Conservation (phyloP, 1,140 invertebrate species). For the Scaptodrosophila lebanonensis region DNA sequence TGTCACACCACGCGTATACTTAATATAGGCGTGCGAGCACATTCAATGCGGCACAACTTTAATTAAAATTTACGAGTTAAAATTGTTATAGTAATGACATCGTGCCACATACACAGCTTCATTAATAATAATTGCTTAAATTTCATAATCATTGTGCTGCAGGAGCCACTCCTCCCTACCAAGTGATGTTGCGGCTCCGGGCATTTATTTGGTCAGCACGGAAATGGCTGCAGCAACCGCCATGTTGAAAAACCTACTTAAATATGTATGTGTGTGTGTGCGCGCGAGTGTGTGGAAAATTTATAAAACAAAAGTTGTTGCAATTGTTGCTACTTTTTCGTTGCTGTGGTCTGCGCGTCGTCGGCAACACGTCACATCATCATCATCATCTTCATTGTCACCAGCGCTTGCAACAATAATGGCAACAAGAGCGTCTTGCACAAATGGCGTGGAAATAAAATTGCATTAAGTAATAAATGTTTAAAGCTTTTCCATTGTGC, state of each 20-base stretch:
- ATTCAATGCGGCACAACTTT: background rate
- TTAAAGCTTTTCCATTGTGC: constrained; percentile 35
- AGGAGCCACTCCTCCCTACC: no score
- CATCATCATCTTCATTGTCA: background rate
- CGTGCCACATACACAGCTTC: background rate
- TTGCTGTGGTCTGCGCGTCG: constrained; percentile 7
- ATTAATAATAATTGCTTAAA: constrained; percentile 11
- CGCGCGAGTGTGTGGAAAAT: no score
- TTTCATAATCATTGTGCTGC: constrained; percentile 13
- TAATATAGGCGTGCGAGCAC: background rate
- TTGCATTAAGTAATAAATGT: constrained; percentile 48
- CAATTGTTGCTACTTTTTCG: background rate
- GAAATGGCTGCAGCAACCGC: constrained; percentile 2
- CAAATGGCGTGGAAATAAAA: constrained; percentile 42
- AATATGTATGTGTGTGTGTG: background rate
- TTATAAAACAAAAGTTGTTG: constrained; percentile 11
- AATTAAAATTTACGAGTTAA: constrained; percentile 3
- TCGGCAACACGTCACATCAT: no score
- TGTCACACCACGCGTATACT: constrained; percentile 8
- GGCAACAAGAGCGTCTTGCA: constrained; percentile 3
- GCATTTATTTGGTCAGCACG: background rate
- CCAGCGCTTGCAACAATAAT: constrained; percentile 2
- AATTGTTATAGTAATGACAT: no score
- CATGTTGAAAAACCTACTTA: constrained; percentile 3
- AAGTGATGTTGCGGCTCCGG: no score